These are phyloP conservation scores for Apteryx mantelli DNA, from an alignment of 2,113 vertebrate genomes.

Conservation along the genomic window DNA sequence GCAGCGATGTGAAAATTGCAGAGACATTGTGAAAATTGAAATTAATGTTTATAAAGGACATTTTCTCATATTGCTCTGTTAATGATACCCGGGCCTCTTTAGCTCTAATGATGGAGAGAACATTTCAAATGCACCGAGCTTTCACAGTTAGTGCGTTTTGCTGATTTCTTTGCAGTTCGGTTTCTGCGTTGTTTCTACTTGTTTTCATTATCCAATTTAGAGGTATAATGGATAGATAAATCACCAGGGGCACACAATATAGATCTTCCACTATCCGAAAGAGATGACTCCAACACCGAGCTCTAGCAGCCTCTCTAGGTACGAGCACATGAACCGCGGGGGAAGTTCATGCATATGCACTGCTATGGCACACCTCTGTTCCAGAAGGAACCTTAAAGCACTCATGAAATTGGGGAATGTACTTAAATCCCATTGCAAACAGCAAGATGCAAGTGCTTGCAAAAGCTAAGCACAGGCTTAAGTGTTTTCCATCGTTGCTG, in stretches of 20 bases:
- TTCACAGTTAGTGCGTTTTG: fast-evolving
- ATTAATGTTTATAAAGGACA: background rate
- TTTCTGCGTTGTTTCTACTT: background rate
- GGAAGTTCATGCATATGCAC: background rate
- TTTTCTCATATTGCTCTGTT: background rate
- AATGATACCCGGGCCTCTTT: background rate
- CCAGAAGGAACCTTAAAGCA: background rate
- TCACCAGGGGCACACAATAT: background rate
- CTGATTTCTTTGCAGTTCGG: background rate
- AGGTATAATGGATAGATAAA: background rate
- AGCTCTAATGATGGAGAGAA: background rate
- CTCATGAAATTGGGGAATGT: background rate
- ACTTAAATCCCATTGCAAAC: background rate
- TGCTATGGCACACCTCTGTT: background rate
- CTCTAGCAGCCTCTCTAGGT: background rate
- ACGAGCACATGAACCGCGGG: background rate
- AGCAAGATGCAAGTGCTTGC: too few relatives aligned
- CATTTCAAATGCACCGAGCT: fast-evolving
- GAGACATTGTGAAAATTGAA: background rate
- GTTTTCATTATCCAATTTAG: background rate
- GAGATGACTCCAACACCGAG: background rate
- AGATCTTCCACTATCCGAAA: too few relatives aligned
- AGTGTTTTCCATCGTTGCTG: too few relatives aligned
- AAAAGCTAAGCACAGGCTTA: too few relatives aligned
- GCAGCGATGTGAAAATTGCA: background rate